Evolutionary conservation across 2,888 invertebrate genomes (phyloP), one percentile per base, ranked within the genome.

Genomic region (Chaetoderma sp.): DNA sequence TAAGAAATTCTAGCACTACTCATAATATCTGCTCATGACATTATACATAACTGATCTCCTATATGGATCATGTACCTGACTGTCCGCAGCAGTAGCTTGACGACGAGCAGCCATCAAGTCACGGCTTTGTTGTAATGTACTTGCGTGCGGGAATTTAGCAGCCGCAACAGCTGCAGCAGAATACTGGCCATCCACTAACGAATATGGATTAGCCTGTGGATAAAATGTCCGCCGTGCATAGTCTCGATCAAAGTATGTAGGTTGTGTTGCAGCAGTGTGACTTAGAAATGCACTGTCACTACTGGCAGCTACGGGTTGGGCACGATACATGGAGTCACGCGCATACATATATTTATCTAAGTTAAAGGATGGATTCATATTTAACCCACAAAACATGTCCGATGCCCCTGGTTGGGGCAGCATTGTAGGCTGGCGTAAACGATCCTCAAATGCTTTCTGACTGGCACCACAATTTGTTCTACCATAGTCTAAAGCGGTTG

Each of bases 1-100:
- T n/a, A n/a, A n/a, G n/a, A n/a, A n/a, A n/a, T n/a, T n/a, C n/a
- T n/a, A n/a, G n/a, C n/a, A n/a, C n/a, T n/a, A n/a, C n/a, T n/a
- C n/a, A n/a, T 75, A 67, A 79, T 80, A 71, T 60, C 81, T 72
- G 59, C 81, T 80, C 81, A 83, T 83, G 78, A 82, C 82, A 67
- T 83, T 82, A 67, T 85, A 84, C 28, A 85, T 68, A 75, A 85
- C 80, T 13, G 81, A 80, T 44, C 77, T 73, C 54, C 84, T 71
- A 65, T 85, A 85, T 0, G 85, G 82, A 55, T 85, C 85, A 63
- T 80, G 83, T 45, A 82, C 75, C 69, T 81, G 81, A 28, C 72
- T 73, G 30, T 72, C 78, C 8, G 77, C 68, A 49, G 79, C 76
- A 16, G 77, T 76, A 10, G 79, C 74, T 28, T 82, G 68, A 10